These are phyloP conservation scores for Ostrea denselamellosa DNA, from an alignment of 1,140 invertebrate species.

Conservation along the genomic window DNA sequence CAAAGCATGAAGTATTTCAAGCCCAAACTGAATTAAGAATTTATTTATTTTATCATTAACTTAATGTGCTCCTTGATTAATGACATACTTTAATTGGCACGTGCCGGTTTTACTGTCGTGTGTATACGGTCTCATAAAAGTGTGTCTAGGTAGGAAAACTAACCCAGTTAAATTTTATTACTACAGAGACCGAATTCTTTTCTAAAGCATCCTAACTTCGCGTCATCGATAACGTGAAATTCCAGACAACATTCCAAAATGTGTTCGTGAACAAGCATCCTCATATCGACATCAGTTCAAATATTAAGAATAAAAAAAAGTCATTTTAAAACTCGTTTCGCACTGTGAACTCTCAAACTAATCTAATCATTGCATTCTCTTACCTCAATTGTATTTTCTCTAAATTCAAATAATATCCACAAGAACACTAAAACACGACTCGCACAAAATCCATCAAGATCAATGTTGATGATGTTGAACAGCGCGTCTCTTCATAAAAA, in stretches of 20 bases:
- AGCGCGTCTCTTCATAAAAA: conserved; percentile 15
- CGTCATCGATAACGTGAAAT: not conserved
- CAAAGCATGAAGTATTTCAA: not conserved
- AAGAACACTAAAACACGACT: conserved; percentile 26
- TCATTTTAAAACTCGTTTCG: too few relatives aligned
- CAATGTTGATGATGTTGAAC: conserved; percentile 52
- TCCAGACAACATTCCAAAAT: conserved; percentile 7
- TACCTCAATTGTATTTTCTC: not conserved
- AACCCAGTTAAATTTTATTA: not conserved
- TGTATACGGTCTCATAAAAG: not conserved
- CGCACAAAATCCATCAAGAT: conserved; percentile 40
- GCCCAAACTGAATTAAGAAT: too few relatives aligned
- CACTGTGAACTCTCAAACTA: not conserved
- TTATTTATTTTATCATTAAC: too few relatives aligned
- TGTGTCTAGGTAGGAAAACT: not conserved
- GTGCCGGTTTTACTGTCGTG: conserved; percentile 21
- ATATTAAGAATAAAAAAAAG: not conserved
- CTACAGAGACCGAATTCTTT: not conserved
- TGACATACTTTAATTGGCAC: too few relatives aligned
- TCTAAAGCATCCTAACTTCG: not conserved
- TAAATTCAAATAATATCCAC: conserved; percentile 29
- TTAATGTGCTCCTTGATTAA: too few relatives aligned
- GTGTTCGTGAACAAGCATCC: not conserved
- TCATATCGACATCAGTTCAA: not conserved
- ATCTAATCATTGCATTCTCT: not conserved